Evolutionary conservation across 37 sponge, comb jelly and placozoan species (phyloP), one percentile per base, ranked within the genome.

Genomic region (Aphrocallistes beatrix): DNA sequence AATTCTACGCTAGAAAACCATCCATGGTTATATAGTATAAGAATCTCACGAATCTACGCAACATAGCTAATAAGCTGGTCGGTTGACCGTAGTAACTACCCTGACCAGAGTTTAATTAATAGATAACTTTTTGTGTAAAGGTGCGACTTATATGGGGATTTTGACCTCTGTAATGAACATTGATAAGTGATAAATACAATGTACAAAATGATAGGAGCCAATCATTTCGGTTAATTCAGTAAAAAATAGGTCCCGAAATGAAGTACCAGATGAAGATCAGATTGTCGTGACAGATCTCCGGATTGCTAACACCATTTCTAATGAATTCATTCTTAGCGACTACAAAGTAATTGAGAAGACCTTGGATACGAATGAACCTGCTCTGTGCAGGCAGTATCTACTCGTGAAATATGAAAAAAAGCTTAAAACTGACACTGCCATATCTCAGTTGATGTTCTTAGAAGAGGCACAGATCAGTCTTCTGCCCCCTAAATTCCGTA

Each of bases 331-430:
- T 28, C 75, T 30, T 60, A 19, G 10, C 34, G 75, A 60, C 21
- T 60, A 60, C 75, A 30, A 60, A 28, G 75, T 60, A 13, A 30
- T 60, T 25, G 75, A 60, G 3, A 19, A 30, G 25, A 60, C 75
- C n/a, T 19, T 60, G 34, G 75, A 60, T 60, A 19, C 10, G 21
- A 60, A 60, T 13, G 75, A 60, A 60, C 75, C n/a, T 32, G 8
- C 17, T 60, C 21, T 60, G 6, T 25, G 21, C 34, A 60, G 21
- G 3, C 75, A 60, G 6, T 25, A 19, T 60, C n/a, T 60, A 13
- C 75, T 60, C 21, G 75, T 60, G n/a, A 60, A 60, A 28, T 60
- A 60, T 60, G 75, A 60, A 30, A 60, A 60, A 60, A 60, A 60
- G n/a, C 75, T 60, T 30, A 19, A 60, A 60, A 13, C 75, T 25